A percentile compares a stretch with the other conserved stretches of the same genome.
These are phyloP conservation scores for Lapara coniferarum DNA, from an alignment of 2,888 invertebrate genomes.

Conservation along the genomic window DNA sequence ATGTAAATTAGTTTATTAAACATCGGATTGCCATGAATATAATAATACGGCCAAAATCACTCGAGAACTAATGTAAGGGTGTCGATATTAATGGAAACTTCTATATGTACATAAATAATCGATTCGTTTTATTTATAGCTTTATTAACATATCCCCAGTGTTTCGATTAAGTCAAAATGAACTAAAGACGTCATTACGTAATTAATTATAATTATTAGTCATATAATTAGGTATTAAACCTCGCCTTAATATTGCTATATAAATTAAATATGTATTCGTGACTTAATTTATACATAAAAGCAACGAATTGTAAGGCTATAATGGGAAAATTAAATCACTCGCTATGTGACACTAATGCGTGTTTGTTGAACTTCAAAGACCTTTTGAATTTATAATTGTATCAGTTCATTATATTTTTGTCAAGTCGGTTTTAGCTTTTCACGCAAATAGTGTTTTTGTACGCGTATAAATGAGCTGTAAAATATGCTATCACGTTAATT, in stretches of 20 bases:
- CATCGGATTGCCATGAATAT: neutral
- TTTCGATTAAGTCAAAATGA: conserved; percentile 28
- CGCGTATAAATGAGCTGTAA: neutral
- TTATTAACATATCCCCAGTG: conserved; percentile 19
- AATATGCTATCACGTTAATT: neutral
- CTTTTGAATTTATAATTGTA: conserved; percentile 40
- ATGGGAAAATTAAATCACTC: conserved; percentile 51
- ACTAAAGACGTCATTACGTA: conserved; percentile 29
- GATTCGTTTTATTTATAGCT: conserved; percentile 20
- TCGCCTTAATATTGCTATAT: conserved; percentile 37
- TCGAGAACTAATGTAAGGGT: conserved; percentile 30
- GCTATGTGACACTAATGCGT: conserved; percentile 46
- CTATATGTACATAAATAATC: conserved; percentile 25
- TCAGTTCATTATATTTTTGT: conserved; percentile 30
- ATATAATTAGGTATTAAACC: conserved; percentile 39
- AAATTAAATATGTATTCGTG: conserved; percentile 44
- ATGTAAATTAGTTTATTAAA: neutral
- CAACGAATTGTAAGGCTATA: conserved; percentile 41
- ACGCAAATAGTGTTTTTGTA: neutral
- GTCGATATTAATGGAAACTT: conserved; percentile 28
- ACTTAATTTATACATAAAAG: conserved; percentile 35
- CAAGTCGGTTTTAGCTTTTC: conserved; percentile 26
- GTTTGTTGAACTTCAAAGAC: conserved; percentile 47
- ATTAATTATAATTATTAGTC: conserved; percentile 38
- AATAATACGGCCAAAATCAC: neutral